Evolutionary conservation across 2,888 invertebrate species (phyloP).

Genomic region (Drosophila maculinotata): DNA sequence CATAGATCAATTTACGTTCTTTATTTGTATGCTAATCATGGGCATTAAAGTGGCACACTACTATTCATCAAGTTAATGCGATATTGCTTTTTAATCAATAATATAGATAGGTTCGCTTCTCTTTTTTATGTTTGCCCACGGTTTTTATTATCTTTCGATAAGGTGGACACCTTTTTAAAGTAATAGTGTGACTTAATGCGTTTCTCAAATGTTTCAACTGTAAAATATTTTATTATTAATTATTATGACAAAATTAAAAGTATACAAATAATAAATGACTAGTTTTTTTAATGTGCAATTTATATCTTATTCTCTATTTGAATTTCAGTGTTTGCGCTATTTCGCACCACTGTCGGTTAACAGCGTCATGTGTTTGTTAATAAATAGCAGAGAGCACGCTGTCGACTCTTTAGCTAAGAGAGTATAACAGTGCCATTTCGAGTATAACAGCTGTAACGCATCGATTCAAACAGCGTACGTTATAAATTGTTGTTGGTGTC

Average conservation of each 20-base stretch:
- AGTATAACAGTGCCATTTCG: conserved; percentile 46
- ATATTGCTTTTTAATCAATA: not conserved
- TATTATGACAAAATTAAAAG: too few relatives aligned
- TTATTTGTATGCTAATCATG: conserved; percentile 45
- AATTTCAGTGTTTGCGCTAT: not conserved
- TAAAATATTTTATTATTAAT: too few relatives aligned
- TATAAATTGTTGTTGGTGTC: conserved; percentile 22
- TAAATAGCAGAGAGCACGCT: conserved; percentile 17
- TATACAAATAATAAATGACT: too few relatives aligned
- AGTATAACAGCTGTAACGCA: conserved; percentile 42
- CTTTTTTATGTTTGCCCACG: not conserved
- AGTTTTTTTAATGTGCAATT: conserved; percentile 1
- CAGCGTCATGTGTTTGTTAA: conserved; percentile 10
- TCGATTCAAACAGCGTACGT: conserved; percentile 27
- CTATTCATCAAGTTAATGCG: not conserved
- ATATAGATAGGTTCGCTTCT: not conserved
- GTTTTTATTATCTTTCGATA: not conserved
- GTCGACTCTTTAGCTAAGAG: conserved; percentile 21
- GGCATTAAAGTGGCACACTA: conserved; percentile 15
- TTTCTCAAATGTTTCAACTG: too few relatives aligned
- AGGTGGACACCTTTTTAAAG: too few relatives aligned
- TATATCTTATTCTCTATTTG: not conserved
- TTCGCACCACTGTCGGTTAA: conserved; percentile 49
- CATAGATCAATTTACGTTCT: conserved; percentile 42
- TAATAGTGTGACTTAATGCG: too few relatives aligned